These are phyloP conservation scores for Plectropomus leopardus DNA, from an alignment of 2,113 vertebrate species.

Conservation along the genomic window DNA sequence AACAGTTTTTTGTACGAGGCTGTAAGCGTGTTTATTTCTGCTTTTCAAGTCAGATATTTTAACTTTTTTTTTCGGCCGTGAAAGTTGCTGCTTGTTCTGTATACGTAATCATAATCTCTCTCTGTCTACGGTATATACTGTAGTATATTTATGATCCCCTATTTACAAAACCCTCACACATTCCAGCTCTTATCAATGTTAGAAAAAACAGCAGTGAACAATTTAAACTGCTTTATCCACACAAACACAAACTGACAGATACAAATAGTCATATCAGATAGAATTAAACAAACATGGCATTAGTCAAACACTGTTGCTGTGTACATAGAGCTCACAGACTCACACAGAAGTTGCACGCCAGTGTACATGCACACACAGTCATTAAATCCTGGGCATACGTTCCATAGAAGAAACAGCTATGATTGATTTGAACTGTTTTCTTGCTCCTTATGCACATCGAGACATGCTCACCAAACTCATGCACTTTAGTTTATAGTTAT, in stretches of 20 bases:
- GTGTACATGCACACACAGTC: not conserved
- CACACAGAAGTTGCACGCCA: not conserved
- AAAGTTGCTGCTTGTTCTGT: not conserved
- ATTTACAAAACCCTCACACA: constrained; percentile 8
- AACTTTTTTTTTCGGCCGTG: no score
- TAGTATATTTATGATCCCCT: not conserved
- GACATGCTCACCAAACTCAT: not conserved
- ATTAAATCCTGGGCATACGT: not conserved
- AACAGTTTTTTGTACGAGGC: no score
- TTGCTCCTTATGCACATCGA: not conserved
- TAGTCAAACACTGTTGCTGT: not conserved
- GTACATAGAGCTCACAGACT: not conserved
- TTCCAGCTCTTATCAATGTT: constrained; percentile 18
- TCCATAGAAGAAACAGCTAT: not conserved
- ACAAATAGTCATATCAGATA: constrained; percentile 34
- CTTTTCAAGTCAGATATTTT: no score
- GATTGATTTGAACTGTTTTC: not conserved
- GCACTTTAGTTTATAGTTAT: not conserved
- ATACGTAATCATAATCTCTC: not conserved
- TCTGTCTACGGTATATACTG: not conserved
- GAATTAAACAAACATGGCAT: constrained; percentile 10
- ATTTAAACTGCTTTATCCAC: not conserved
- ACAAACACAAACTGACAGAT: constrained; percentile 7
- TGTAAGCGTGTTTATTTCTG: no score
- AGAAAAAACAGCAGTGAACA: not conserved